Evolutionary conservation across 2,113 vertebrate genomes (phyloP), one percentile per base, ranked within the genome.

Genomic region (Castor canadensis): DNA sequence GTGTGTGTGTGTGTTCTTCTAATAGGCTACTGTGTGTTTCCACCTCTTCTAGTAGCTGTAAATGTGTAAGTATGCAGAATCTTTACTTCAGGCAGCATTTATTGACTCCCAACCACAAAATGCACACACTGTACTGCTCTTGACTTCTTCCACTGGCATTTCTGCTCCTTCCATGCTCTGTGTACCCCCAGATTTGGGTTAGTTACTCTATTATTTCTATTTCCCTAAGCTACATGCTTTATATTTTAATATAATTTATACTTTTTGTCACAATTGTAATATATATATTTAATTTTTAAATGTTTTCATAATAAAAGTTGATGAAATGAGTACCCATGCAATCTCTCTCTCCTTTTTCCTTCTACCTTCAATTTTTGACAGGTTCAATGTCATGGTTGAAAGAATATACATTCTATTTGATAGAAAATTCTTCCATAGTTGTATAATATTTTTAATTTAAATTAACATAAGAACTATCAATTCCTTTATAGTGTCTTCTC

Each of bases 101-200:
- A 17, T 28, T 45, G 38, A 40, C 43, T 52, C 13, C 26, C 43
- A 8, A 3, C 22, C 19, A 17, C n/a, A 15, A 75, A 26, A 62
- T 11, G 8, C 9, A 54, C 26, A 30, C 10, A 2, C 4, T 9
- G 0, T 2, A 0, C 7, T 1, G 9, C 28, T n/a, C 52, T 28
- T 60, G 8, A 32, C 40, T 49, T 58, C 9, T 22, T 40, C 32
- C 32, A 11, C 13, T 20, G 54, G 1, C 30, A 10, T 13, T 8
- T 16, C 1, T 52, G 15, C 8, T 38, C 8, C 28, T 13, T 73
- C 56, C 24, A 30, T 86, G 13, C 6, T 77, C 30, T 3, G 1
- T 5, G 17, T 1, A 32, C 8, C 52, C 81, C 26, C 38, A 73
- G 47, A 45, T 40, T 80, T 87, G 77, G 7, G 11, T 66, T 84